Evolutionary conservation across 2,113 vertebrate genomes (phyloP).

Genomic region (Craseonycteris thonglongyai): DNA sequence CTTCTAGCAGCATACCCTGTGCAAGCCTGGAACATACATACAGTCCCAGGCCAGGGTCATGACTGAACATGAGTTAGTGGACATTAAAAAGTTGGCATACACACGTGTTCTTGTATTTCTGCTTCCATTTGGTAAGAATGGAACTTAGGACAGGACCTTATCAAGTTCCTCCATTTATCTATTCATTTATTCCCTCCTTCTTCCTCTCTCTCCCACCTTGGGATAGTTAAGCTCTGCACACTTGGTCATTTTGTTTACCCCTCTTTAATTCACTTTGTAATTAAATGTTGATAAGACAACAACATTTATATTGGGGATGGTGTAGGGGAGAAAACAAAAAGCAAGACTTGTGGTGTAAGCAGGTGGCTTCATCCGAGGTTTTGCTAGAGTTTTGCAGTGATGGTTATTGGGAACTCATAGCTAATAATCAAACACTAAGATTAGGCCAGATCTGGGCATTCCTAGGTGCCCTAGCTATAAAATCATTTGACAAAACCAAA

Average conservation of each 20-base stretch:
- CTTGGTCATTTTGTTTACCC: background rate
- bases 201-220: background rate
- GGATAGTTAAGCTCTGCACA: background rate
- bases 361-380: background rate
- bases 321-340: background rate
- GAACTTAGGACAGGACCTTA: background rate
- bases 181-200: background rate
- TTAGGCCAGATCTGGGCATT: background rate
- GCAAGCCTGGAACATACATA: background rate
- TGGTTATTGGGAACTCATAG: background rate
- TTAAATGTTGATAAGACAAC: background rate
- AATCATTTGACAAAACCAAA: slow-evolving; percentile 9
- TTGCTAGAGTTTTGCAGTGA: background rate
- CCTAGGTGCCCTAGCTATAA: background rate
- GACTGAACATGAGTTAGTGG: background rate
- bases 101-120: background rate
- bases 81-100: background rate
- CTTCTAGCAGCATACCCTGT: background rate
- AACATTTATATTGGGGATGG: background rate
- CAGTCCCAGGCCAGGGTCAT: background rate
- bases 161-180: background rate
- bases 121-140: background rate
- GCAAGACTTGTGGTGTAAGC: background rate
- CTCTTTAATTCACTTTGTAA: background rate
- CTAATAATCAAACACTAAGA: background rate